phyloP scores from a whole-genome alignment of 2,888 invertebrate species.

The Cremastinae sp. region DNA sequence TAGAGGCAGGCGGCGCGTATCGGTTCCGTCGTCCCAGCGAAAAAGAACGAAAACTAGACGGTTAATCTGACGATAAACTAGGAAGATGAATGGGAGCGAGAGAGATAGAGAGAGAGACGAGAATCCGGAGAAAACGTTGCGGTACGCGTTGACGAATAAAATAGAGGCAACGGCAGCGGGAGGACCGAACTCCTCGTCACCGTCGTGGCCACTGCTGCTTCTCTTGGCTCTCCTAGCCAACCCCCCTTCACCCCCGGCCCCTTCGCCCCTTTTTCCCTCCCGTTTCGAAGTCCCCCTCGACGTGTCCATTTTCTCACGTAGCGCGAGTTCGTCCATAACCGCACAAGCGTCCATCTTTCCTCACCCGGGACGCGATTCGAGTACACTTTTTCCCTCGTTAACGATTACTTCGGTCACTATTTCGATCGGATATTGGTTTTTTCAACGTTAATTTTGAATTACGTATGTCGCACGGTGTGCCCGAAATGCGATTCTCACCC shows the following conservation, averaged over 20 bases:
- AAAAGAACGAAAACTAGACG: constrained; percentile 29
- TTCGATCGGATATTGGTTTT: not conserved
- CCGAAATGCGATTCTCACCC: constrained; percentile 15
- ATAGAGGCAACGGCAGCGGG: constrained; percentile 53
- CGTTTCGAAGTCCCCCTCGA: constrained; percentile 37
- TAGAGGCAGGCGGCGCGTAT: constrained; percentile 46
- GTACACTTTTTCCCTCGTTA: constrained; percentile 14
- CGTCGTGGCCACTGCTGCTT: constrained; percentile 61
- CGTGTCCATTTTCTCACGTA: constrained; percentile 24
- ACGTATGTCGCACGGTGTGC: constrained; percentile 36
- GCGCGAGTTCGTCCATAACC: constrained; percentile 9
- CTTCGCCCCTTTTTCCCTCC: constrained; percentile 42
- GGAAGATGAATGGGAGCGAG: constrained; percentile 27
- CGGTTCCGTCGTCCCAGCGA: constrained; percentile 44
- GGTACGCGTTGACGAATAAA: constrained; percentile 34
- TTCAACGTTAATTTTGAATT: constrained; percentile 7
- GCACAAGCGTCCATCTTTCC: constrained; percentile 17
- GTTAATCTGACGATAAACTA: constrained; percentile 21
- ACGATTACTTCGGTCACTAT: not conserved
- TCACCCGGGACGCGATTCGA: constrained; percentile 3
- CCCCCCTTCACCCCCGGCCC: constrained; percentile 32
- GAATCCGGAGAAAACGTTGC: constrained; percentile 29
- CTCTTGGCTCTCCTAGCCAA: constrained; percentile 58
- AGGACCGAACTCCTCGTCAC: constrained; percentile 61
- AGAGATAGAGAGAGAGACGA: constrained; percentile 23